Evolutionary conservation across 2,888 invertebrate species (phyloP).

Genomic region (Chymomyza fuscimana): DNA sequence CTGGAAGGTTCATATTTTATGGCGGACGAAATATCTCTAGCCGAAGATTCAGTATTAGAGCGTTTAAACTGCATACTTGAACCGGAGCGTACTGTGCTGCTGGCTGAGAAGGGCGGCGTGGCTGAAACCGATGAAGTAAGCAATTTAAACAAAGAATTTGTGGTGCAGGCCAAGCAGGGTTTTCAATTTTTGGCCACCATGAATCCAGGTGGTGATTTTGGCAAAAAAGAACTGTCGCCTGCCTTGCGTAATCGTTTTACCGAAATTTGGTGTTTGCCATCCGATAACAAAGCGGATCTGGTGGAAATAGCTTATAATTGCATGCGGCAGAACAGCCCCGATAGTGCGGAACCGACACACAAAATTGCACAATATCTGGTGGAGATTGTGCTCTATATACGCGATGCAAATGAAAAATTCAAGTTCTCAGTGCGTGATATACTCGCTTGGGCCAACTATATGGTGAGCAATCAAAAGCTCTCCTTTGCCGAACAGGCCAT

Average conservation of each 20-base stretch:
- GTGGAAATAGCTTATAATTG: conserved; percentile 90
- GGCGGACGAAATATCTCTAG: conserved; percentile 99
- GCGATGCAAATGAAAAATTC: conserved; percentile 87
- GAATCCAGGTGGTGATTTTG: conserved; percentile 99
- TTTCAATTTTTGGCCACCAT: conserved; percentile 98
- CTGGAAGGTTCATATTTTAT: conserved; percentile 91
- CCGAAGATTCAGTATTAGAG: conserved; percentile 98
- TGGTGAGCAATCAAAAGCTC: conserved; percentile 81
- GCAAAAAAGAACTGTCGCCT: conserved; percentile 99
- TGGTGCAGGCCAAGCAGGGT: conserved; percentile 85
- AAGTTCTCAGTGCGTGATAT: conserved; percentile 95
- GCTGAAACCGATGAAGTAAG: conserved; percentile 75
- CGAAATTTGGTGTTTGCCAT: conserved; percentile 97
- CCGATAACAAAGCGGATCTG: conserved; percentile 87
- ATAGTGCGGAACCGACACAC: conserved; percentile 63
- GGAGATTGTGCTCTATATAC: conserved; percentile 90
- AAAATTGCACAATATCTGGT: conserved; percentile 87
- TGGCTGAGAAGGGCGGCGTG: conserved; percentile 93
- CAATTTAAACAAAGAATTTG: conserved; percentile 80
- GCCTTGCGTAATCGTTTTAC: conserved; percentile 98
- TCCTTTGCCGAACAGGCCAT: conserved; percentile 85
- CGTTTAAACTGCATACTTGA: conserved; percentile 97
- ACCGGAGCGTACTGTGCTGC: conserved; percentile 92
- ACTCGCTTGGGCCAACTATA: conserved; percentile 94
- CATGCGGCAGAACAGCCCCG: conserved; percentile 80